Evolutionary conservation across 1,140 invertebrate genomes (phyloP).

Genomic region (Lanistes nyassanus): DNA sequence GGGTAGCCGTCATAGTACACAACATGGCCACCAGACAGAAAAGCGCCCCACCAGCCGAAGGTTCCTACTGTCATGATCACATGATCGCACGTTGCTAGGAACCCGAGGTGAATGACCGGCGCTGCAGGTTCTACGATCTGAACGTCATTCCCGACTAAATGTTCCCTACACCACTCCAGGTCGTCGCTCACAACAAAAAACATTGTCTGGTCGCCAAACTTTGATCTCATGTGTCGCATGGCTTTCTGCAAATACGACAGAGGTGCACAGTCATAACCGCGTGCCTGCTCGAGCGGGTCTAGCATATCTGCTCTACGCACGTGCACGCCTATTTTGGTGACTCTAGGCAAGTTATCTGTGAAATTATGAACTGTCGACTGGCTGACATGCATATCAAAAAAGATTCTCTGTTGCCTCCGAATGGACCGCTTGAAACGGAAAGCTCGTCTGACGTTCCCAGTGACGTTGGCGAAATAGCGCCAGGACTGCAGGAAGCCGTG

Average conservation of each 20-base stretch:
- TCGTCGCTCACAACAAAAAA: conserved; percentile 49
- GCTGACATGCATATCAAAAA: conserved; percentile 8
- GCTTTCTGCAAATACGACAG: conserved; percentile 39
- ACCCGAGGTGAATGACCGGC: conserved; percentile 53
- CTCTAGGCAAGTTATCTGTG: not conserved
- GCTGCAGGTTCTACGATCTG: conserved; percentile 26
- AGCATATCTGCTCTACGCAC: conserved; percentile 46
- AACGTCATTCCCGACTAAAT: conserved; percentile 29
- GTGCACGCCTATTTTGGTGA: conserved; percentile 42
- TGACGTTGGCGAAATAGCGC: conserved; percentile 42
- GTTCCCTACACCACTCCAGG: conserved; percentile 39
- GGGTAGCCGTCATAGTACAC: conserved; percentile 50
- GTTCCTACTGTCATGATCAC: conserved; percentile 53
- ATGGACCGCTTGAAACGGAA: conserved; percentile 35
- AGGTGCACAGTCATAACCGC: conserved; percentile 39
- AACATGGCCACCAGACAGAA: conserved; percentile 47
- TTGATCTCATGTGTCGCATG: conserved; percentile 33
- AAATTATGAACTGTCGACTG: not conserved
- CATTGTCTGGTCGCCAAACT: conserved; percentile 21
- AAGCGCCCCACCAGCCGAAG: conserved; percentile 59
- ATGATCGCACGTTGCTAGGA: conserved; percentile 51
- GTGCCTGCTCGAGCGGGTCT: not conserved
- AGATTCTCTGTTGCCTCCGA: conserved; percentile 13
- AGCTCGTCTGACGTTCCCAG: conserved; percentile 30
- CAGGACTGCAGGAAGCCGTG: conserved; percentile 45